Base-by-base conservation (phyloP, 2,888 invertebrate species). In the Ectemnius lituratus region DNA sequence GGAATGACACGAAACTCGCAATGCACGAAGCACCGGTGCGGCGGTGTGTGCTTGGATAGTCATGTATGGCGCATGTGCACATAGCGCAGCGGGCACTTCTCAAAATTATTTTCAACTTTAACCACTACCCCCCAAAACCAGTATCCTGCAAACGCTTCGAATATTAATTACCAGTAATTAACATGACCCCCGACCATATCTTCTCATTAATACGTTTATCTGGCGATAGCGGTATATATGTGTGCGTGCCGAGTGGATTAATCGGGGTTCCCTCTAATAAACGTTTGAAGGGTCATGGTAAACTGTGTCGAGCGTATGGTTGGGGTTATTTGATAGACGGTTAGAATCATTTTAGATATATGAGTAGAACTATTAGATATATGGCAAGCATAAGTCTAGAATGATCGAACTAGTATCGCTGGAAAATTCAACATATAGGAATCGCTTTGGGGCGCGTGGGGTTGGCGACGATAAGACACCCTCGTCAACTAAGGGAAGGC, bases 391-490 rank as follows among this genome's bases (percentile, higher is more conserved):
- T 37, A 37, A 4, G 11, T 37, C 8, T 37, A 37, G 8, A 74
- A 71, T 66, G 73, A 67, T 63, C 58, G 59, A 58, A 62, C 37
- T 23, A 23, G 37, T 56, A 69, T 64, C 69, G 69, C 69, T 73
- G 64, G 49, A 57, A 16, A 64, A 69, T 56, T 13, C 69, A 52
- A 70, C 60, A 27, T 52, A 52, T 52, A 52, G 52, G 28, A 37
- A 37, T n/a, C 16, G 65, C 62, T 66, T 56, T 69, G 67, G 47
- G 56, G 65, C 20, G 69, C 16, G n/a, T 46, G 18, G 61, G 59
- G 49, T 67, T 71, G 70, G 64, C 37, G 57, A 68, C 79, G 81
- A 81, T 81, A 75, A 81, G 77, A 71, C 75, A 72, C 68, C 52
- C 16, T 23, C 71, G 62, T n/a, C 65, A 61, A 16, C 66, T 8